Conservation (phyloP, 2,888 invertebrate species). For the Halictus ligatus region DNA sequence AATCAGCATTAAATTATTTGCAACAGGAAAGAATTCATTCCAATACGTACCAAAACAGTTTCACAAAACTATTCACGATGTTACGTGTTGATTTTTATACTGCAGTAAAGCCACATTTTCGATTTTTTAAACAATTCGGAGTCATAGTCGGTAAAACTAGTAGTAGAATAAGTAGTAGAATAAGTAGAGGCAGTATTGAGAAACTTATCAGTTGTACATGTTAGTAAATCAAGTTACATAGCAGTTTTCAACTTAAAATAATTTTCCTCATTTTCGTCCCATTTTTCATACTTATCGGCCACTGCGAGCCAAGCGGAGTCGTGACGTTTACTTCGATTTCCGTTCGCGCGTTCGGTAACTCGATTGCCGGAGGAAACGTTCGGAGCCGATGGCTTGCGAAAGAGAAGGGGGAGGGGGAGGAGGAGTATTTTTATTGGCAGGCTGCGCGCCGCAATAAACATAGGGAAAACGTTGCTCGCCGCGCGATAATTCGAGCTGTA, state of each 20-base stretch:
- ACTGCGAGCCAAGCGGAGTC: background rate
- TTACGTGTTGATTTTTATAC: too few species aligned
- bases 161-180: too few species aligned
- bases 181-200: too few species aligned
- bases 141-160: too few species aligned
- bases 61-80: too few species aligned
- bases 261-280: background rate
- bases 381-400: background rate
- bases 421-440: constrained; percentile 46
- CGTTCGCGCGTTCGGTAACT: background rate
- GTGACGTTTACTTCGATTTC: constrained; percentile 1
- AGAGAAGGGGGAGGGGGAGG: background rate
- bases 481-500: constrained; percentile 28
- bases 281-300: background rate
- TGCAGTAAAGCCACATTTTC: too few species aligned
- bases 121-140: too few species aligned
- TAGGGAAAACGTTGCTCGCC: constrained; percentile 19
- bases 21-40: too few species aligned
- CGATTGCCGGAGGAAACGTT: constrained; percentile 30
- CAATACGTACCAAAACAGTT: too few species aligned
- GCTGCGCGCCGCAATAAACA: constrained; percentile 40
- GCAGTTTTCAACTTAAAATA: background rate
- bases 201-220: too few species aligned
- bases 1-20: too few species aligned
- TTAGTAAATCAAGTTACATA: background rate